A percentile compares a stretch with the other conserved stretches of the same genome.
phyloP scores from a whole-genome alignment of 2,797 vertebrate genomes.

The Crotalus adamanteus region DNA sequence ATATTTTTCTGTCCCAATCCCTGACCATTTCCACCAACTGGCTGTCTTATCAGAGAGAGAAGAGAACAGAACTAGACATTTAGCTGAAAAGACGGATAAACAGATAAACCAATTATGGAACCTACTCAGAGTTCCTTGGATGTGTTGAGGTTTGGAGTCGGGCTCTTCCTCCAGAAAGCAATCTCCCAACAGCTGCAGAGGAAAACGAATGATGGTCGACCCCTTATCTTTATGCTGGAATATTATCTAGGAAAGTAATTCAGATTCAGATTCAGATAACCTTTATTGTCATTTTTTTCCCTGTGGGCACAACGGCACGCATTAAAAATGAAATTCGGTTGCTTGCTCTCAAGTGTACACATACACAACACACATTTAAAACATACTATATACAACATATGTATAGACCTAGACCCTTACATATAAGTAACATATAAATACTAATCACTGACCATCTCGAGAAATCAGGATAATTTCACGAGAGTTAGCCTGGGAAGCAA shows the following conservation, averaged over 20 bases:
- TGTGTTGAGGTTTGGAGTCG: neutral
- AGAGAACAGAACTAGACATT: neutral
- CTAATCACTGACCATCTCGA: too few relatives aligned
- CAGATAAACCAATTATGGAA: neutral
- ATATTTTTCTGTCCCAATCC: neutral
- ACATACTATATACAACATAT: too few relatives aligned
- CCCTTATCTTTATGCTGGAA: constrained; percentile 40
- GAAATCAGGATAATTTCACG: neutral
- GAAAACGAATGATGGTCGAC: constrained; percentile 29
- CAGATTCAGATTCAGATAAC: neutral
- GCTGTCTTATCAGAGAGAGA: neutral
- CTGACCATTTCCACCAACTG: neutral
- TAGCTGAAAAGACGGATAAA: neutral
- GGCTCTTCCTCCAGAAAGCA: constrained; percentile 13
- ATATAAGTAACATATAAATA: too few relatives aligned
- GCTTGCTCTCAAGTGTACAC: too few relatives aligned
- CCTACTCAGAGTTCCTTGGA: constrained; percentile 27
- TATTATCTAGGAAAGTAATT: constrained; percentile 16
- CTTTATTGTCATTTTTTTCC: too few relatives aligned
- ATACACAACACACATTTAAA: too few relatives aligned
- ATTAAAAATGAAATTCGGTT: too few relatives aligned
- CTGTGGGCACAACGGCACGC: too few relatives aligned
- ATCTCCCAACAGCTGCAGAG: constrained; percentile 26
- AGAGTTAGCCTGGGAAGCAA: neutral
- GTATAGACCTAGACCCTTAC: too few relatives aligned